Conservation (phyloP, 2,888 invertebrate species). For the Cataglyphis albicans region DNA sequence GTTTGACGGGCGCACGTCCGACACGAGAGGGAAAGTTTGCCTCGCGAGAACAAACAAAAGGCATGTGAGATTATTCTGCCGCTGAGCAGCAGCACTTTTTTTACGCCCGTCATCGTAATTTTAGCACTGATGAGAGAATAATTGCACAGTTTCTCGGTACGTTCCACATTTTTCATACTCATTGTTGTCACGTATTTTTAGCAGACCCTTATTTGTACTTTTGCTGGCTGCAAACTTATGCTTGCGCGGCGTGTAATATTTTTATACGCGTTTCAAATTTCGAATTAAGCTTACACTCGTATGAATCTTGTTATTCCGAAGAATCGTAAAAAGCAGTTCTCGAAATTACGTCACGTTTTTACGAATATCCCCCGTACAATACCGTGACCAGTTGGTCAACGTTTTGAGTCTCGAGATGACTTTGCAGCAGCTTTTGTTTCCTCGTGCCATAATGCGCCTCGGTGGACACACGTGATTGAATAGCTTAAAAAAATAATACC, state of each 20-base stretch:
- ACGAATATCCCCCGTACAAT: neutral
- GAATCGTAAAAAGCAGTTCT: neutral
- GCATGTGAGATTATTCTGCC: neutral
- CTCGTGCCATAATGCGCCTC: constrained; percentile 57
- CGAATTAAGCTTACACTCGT: neutral
- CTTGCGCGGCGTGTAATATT: neutral
- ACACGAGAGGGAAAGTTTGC: constrained; percentile 42
- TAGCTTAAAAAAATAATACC: constrained; percentile 68
- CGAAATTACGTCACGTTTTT: neutral
- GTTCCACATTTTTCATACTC: constrained; percentile 18
- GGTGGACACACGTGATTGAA: constrained; percentile 63
- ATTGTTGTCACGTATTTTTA: constrained; percentile 17
- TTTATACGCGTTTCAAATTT: constrained; percentile 22
- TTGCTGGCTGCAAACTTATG: neutral
- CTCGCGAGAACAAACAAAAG: constrained; percentile 21
- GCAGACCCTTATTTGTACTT: neutral
- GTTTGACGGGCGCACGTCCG: constrained; percentile 31
- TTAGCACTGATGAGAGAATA: constrained; percentile 12
- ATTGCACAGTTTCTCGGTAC: constrained; percentile 40
- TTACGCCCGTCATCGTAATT: constrained; percentile 41
- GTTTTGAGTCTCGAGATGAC: neutral
- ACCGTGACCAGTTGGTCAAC: neutral
- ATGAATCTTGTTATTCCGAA: neutral
- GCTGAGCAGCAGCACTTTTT: constrained; percentile 10
- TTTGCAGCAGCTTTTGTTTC: constrained; percentile 46